These are phyloP conservation scores for Coregonus suidteri DNA, from an alignment of 2,797 vertebrate species.

Conservation along the genomic window DNA sequence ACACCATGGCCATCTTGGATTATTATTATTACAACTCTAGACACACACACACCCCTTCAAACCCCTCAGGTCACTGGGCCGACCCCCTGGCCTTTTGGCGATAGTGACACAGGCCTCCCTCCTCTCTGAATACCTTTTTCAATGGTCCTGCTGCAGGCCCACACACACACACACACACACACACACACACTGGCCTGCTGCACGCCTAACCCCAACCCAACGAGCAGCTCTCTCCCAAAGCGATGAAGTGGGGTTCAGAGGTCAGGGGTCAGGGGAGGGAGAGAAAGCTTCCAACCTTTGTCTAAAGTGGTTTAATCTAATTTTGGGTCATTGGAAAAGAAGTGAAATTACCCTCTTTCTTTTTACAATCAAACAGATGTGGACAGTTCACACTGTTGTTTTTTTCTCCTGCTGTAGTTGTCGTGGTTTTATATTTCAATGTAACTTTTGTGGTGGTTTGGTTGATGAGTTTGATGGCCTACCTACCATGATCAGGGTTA, in stretches of 20 bases:
- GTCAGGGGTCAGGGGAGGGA: slow-evolving; percentile 35
- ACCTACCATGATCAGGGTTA: not conserved
- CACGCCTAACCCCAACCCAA: slow-evolving; percentile 43
- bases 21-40: slow-evolving; percentile 55
- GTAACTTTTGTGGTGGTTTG: too few species aligned
- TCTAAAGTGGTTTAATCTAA: not conserved
- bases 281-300: slow-evolving; percentile 25
- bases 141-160: slow-evolving; percentile 31
- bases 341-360: not conserved
- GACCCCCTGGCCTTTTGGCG: slow-evolving; percentile 47
- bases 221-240: slow-evolving; percentile 31
- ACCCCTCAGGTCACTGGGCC: slow-evolving; percentile 51
- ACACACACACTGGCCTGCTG: slow-evolving; percentile 7
- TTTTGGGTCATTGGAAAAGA: not conserved
- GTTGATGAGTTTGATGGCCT: too few species aligned
- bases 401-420: not conserved
- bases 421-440: not conserved
- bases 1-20: slow-evolving; percentile 26
- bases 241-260: slow-evolving; percentile 64
- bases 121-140: slow-evolving; percentile 35
- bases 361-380: not conserved
- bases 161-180: too few species aligned
- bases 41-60: slow-evolving; percentile 24
- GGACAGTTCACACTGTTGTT: too few species aligned
- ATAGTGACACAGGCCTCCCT: slow-evolving; percentile 39